Percentiles rank a stretch among this genome's conserved stretches.
Evolutionary conservation across 2,113 vertebrate species (phyloP).

Genomic region (Aspidoscelis tigris): DNA sequence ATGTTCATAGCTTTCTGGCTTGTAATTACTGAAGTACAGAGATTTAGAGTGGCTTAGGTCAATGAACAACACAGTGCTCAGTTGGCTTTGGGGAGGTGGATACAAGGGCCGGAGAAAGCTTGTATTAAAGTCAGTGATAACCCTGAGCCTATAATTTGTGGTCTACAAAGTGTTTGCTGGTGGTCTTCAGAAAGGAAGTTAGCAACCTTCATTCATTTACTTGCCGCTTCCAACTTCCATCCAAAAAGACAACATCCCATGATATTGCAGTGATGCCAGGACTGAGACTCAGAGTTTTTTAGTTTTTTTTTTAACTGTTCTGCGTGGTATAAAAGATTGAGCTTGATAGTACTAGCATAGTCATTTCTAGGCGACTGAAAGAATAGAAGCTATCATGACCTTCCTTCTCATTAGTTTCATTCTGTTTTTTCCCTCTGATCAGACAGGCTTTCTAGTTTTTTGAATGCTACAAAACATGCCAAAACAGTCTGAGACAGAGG

Average conservation of each 20-base stretch:
- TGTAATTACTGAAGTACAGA: constrained; percentile 42
- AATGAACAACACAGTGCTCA: constrained; percentile 36
- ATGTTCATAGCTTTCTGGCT: constrained; percentile 5
- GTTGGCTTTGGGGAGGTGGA: constrained; percentile 34
- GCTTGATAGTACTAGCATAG: background rate
- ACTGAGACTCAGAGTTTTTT: background rate
- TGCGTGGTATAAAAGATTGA: background rate
- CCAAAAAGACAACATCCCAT: background rate
- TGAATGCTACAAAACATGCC: background rate
- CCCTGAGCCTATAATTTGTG: constrained; percentile 61
- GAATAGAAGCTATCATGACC: background rate
- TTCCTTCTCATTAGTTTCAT: background rate
- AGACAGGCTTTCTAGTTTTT: background rate
- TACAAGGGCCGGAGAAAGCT: constrained; percentile 45
- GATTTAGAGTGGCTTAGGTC: constrained; percentile 10
- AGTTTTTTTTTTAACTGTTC: background rate
- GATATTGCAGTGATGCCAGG: background rate
- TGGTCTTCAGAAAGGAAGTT: constrained; percentile 27
- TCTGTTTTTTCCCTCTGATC: background rate
- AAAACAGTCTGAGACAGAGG: background rate
- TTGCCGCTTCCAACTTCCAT: constrained; percentile 31
- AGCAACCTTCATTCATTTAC: constrained; percentile 4
- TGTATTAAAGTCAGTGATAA: background rate
- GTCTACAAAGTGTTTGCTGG: constrained; percentile 48
- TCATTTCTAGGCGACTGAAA: background rate